Evolutionary conservation across 2,888 invertebrate species (phyloP), one percentile per base, ranked within the genome.

Genomic region (Sarcophaga caerulescens): DNA sequence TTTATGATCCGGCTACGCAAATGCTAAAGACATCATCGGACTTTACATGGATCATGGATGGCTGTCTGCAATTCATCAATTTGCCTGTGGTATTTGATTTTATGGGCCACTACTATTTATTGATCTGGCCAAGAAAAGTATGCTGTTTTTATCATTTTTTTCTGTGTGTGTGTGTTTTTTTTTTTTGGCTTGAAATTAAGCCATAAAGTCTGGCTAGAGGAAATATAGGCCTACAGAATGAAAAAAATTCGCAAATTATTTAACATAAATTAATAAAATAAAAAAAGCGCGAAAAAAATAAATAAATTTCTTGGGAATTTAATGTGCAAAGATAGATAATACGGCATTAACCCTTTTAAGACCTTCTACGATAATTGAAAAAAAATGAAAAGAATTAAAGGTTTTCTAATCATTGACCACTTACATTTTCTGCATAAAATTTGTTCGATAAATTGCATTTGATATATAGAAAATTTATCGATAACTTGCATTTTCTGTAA

Each of bases 141-240:
- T 17, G 52, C 17, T 17, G 14, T 12, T 47, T 17, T 12, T 17
- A 12, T 52, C 17, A 14, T 52, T 52, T 52, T 52, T 17, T 52
- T 52, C 10, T 52, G 12, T 17, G 4, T 17, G 12, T 47, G 14
- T n/a, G 12, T 4, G 3, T 17, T 12, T 17, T 52, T 52, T 52
- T 62, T n/a, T 14, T 73, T 14, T 62, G 47, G 87, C 87, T 87
- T 73, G 81, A 87, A 89, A 90, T 90, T 89, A 89, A 89, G 88
- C 80, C 82, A 89, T 90, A 90, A 90, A 90, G 81, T 45, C 65
- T 81, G 52, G 52, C 12, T 12, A 52, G 52, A 52, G 17, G 52
- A 52, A 12, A 12, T 14, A 52, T 14, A 52, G 3, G 52, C 17
- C 17, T 1, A 14, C 14, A 14, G 0, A 14, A 47, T 80, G 52